Evolutionary conservation across 1,140 invertebrate species (phyloP).

Genomic region (Caenorhabditis briggsae): DNA sequence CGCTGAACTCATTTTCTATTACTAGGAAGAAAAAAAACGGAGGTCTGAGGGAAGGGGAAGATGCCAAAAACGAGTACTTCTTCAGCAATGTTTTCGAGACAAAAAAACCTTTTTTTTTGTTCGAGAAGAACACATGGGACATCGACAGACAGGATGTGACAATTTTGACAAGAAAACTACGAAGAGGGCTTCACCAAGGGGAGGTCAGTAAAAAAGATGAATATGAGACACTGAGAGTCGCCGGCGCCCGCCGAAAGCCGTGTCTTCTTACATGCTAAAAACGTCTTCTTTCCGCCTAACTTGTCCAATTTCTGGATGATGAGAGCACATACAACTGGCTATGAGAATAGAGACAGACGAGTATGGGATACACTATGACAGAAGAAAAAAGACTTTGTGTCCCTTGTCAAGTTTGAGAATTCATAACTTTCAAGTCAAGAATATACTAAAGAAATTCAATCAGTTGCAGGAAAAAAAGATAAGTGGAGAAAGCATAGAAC

Average conservation of each 20-base stretch:
- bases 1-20: constrained; percentile 52
- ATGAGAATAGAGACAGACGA: too few relatives aligned
- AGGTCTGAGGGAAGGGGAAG: background rate
- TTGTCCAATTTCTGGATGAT: constrained; percentile 1
- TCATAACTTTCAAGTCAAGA: too few relatives aligned
- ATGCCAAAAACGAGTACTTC: background rate
- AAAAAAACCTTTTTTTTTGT: background rate
- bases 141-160: background rate
- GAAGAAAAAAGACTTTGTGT: background rate
- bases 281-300: background rate
- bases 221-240: constrained; percentile 31
- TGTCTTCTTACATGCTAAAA: background rate
- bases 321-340: background rate
- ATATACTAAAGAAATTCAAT: too few relatives aligned
- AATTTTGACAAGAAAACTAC: constrained; percentile 39
- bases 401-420: too few relatives aligned
- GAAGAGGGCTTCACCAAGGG: background rate
- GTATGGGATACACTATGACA: background rate
- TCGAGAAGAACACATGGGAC: background rate
- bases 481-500: background rate
- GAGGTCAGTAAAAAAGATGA: constrained; percentile 21
- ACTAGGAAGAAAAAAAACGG: background rate
- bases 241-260: background rate
- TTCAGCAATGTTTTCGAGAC: background rate
- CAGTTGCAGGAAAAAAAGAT: background rate